Conservation (phyloP, 2,113 vertebrate genomes). For the Serinus canaria region DNA sequence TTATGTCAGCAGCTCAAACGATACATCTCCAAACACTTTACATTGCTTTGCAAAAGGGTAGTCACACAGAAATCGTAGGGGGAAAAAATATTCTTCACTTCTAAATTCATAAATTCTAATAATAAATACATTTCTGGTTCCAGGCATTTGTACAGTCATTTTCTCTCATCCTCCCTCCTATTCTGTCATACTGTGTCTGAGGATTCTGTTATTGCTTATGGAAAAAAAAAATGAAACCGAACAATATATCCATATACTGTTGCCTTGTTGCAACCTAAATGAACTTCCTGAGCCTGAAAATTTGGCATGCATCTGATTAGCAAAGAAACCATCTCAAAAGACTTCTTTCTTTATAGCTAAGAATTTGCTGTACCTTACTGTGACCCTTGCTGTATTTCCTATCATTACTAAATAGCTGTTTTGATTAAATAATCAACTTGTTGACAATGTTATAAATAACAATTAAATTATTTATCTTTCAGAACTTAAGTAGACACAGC, state of each 20-base stretch:
- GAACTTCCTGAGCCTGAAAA: constrained; percentile 49
- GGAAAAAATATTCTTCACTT: constrained; percentile 21
- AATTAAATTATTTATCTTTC: constrained; percentile 34
- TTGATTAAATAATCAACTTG: constrained; percentile 22
- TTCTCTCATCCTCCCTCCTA: not conserved
- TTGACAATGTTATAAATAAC: not conserved
- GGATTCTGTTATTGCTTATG: not conserved
- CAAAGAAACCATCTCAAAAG: constrained; percentile 45
- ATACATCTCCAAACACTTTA: constrained; percentile 69
- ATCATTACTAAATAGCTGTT: not conserved
- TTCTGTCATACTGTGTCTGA: not conserved
- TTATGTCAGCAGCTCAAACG: constrained; percentile 70
- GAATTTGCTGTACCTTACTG: constrained; percentile 8
- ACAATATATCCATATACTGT: not conserved
- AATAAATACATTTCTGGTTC: not conserved
- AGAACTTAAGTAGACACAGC: not conserved
- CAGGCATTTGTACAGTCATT: not conserved
- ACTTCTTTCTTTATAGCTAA: constrained; percentile 30
- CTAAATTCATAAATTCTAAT: not conserved
- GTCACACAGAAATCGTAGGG: constrained; percentile 18
- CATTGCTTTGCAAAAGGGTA: constrained; percentile 50
- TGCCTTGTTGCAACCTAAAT: constrained; percentile 30
- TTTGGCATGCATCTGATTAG: constrained; percentile 25
- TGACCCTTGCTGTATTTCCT: constrained; percentile 35
- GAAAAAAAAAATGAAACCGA: constrained; percentile 14